A percentile compares a stretch with the other conserved stretches of the same genome.
These are phyloP conservation scores for Danio albolineatus DNA, from an alignment of 2,797 vertebrate genomes.

Conservation along the genomic window DNA sequence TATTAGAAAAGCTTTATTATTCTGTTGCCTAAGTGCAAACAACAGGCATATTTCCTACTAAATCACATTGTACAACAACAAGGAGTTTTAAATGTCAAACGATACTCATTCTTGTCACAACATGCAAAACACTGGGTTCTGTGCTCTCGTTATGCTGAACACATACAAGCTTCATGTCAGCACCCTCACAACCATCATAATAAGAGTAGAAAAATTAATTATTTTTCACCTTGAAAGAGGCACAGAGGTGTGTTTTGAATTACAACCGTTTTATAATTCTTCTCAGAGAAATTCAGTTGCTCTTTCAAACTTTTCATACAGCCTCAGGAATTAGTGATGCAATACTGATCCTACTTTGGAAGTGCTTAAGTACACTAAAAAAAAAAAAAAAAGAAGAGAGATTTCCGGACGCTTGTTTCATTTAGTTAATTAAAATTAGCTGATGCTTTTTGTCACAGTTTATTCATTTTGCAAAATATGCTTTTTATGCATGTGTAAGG, in stretches of 20 bases:
- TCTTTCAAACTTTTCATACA: background rate
- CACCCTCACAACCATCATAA: slow-evolving; percentile 32
- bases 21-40: slow-evolving; percentile 1
- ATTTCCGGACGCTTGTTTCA: background rate
- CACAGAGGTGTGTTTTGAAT: slow-evolving; percentile 30
- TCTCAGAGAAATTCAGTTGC: background rate
- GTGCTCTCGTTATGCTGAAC: slow-evolving; percentile 35
- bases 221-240: slow-evolving; percentile 28
- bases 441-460: background rate
- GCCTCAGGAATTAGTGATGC: background rate
- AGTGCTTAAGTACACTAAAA: background rate
- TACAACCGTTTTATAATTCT: background rate
- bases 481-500: slow-evolving; percentile 1
- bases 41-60: background rate
- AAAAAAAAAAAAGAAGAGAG: no score
- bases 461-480: background rate
- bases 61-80: background rate
- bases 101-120: slow-evolving; percentile 14
- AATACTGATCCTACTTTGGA: background rate
- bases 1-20: background rate
- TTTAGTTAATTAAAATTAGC: slow-evolving; percentile 14
- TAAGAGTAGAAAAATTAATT: slow-evolving; percentile 26
- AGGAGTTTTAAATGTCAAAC: slow-evolving; percentile 12
- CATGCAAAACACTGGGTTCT: slow-evolving; percentile 5
- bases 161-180: slow-evolving; percentile 24